Base-by-base conservation (phyloP, 2,888 invertebrate species). In the Melinaea menophilus region DNA sequence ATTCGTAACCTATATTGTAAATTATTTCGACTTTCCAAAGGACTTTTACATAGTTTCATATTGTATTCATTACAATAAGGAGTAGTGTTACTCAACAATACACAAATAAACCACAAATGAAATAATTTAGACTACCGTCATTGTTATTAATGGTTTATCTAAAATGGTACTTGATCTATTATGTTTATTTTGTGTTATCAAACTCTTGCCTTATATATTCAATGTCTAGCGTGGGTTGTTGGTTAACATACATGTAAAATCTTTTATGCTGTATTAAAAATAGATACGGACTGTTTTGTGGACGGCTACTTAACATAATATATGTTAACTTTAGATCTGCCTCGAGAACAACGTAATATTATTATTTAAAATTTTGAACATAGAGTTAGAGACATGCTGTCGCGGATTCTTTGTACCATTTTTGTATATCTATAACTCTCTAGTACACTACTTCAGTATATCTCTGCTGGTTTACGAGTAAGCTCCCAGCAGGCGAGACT, bases 151-250 rank as follows among this genome's bases (percentile, higher is more conserved):
- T 70, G 68, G 61, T 58, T 59, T 48, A 61, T 63, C 64, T 59
- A 62, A 66, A 69, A 69, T 64, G 62, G 65, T 56, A 61, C 56
- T 59, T 59, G 65, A 13, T 59, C 22, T 60, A 65, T 66, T 67
- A 65, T 47, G 64, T 62, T 48, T 56, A 60, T 68, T 63, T 66
- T 65, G 67, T 62, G 67, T 71, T 67, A 69, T 67, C 68, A 66
- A 68, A 58, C 65, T 67, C 56, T 67, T 69, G 67, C 60, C 55
- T 67, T 59, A 58, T 57, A 63, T 55, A 48, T 59, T 41, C 41
- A 62, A 62, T 61, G 48, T 34, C 41, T 55, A 63, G 64, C 58
- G 67, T 69, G 64, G 67, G 68, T 46, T 12, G 58, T 22, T 57
- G 37, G 48, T 55, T 37, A 60, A 57, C 56, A 60, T 35, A 41